Conservation (phyloP, 2,888 invertebrate species). For the Terebella lapidaria region DNA sequence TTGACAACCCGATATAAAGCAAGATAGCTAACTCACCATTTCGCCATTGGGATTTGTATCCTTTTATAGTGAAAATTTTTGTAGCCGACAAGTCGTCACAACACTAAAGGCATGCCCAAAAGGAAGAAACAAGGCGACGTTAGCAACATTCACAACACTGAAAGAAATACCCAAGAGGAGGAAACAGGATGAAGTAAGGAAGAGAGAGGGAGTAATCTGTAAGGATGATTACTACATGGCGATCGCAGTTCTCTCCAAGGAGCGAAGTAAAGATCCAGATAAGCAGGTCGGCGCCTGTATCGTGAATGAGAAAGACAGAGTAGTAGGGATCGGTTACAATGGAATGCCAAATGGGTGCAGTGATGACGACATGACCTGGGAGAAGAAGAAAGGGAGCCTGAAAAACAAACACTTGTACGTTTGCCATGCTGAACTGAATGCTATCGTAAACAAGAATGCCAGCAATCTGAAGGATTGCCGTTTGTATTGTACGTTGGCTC, state of each 20-base stretch:
- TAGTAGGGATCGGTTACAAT: constrained; percentile 94
- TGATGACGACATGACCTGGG: constrained; percentile 89
- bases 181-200: no score
- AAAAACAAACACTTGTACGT: no score
- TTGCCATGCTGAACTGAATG: constrained; percentile 98
- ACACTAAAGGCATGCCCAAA: no score
- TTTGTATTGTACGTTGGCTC: constrained; percentile 86
- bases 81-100: no score
- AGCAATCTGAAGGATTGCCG: constrained; percentile 72
- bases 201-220: no score
- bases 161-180: no score
- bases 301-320: constrained; percentile 77
- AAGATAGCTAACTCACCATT: no score
- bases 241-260: constrained; percentile 80
- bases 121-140: no score
- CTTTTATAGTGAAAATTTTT: no score
- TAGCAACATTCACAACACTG: no score
- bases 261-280: constrained; percentile 89
- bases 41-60: no score
- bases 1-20: no score
- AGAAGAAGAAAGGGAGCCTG: constrained; percentile 61
- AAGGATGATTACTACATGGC: constrained; percentile 97
- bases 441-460: constrained; percentile 86
- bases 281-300: constrained; percentile 90
- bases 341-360: constrained; percentile 88